Conservation (phyloP, 2,113 vertebrate species). For the Ellobius talpinus region DNA sequence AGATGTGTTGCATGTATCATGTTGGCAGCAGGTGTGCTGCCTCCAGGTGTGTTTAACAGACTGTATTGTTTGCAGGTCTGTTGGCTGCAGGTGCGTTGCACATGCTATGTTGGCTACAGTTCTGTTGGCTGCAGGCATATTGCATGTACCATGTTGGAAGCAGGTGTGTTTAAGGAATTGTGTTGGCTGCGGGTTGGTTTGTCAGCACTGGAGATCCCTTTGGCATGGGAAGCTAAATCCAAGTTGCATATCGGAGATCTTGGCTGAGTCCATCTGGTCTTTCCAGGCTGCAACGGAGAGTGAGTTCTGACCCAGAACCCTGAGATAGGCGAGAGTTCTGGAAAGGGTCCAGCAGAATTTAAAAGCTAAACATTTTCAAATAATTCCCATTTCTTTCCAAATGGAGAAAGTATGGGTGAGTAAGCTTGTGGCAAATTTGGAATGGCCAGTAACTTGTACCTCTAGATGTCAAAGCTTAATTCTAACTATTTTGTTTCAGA, state of each 20-base stretch:
- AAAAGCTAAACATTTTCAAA: conserved; percentile 28
- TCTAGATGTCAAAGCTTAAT: conserved; percentile 2
- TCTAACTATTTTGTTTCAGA: neutral
- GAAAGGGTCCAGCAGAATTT: neutral
- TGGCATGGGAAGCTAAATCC: neutral
- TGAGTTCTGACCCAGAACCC: neutral
- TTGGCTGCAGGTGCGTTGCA: neutral
- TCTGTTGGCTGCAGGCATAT: neutral
- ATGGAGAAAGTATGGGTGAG: neutral
- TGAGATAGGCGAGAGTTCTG: neutral
- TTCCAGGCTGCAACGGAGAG: neutral
- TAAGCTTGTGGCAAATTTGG: conserved; percentile 18
- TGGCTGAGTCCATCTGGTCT: neutral
- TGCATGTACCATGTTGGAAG: neutral
- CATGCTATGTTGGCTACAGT: neutral
- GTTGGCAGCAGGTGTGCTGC: too few species aligned
- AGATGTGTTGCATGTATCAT: too few species aligned
- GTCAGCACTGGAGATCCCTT: neutral
- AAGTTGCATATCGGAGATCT: neutral
- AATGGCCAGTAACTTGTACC: conserved; percentile 8
- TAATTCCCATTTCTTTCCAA: neutral
- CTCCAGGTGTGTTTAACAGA: neutral
- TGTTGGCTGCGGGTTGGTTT: neutral
- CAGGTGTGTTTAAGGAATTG: neutral
- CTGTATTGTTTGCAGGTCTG: neutral